phyloP scores from a whole-genome alignment of 2,113 vertebrate genomes.

The Megalops atlanticus region DNA sequence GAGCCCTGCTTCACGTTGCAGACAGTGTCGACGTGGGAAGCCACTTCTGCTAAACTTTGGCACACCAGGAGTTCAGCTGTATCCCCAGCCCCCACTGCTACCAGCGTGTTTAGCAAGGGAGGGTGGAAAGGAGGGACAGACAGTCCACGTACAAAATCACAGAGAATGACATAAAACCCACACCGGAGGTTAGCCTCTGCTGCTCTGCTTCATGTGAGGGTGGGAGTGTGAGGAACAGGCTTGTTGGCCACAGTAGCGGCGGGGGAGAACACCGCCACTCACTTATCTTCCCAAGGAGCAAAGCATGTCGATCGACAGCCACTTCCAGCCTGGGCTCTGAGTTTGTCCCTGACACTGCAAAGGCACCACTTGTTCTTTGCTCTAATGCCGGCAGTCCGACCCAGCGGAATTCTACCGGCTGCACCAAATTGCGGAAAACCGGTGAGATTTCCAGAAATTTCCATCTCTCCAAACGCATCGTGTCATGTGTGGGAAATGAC shows the following conservation, averaged over 20 bases:
- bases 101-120: not conserved
- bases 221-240: not conserved
- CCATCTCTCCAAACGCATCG: not conserved
- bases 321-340: not conserved
- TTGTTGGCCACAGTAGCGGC: not conserved
- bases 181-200: not conserved
- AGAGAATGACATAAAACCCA: not conserved
- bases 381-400: not conserved
- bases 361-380: not conserved
- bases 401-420: not conserved
- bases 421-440: not conserved
- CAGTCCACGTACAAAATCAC: not conserved
- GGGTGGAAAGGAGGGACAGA: not conserved
- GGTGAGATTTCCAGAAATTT: no score
- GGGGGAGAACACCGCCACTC: not conserved
- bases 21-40: not conserved
- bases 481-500: not conserved
- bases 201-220: not conserved
- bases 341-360: not conserved
- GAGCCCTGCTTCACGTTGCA: not conserved
- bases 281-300: not conserved
- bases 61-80: not conserved
- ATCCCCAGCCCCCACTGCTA: not conserved
- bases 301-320: not conserved
- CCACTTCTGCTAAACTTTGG: not conserved